These are phyloP conservation scores for Rallus crepitans DNA, from an alignment of 2,797 vertebrate genomes.

Conservation along the genomic window DNA sequence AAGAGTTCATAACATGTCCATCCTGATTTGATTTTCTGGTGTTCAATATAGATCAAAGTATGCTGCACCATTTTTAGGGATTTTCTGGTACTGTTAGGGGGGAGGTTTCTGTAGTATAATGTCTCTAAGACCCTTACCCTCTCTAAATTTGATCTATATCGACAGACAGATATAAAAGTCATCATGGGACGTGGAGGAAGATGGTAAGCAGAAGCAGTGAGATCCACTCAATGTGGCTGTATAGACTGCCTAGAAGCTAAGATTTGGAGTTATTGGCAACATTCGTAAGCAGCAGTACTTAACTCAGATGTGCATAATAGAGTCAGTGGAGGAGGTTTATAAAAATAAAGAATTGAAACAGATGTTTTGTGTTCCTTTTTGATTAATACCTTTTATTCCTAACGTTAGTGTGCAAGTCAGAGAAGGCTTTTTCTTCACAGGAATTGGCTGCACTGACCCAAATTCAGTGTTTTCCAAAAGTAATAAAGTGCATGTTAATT, in stretches of 20 bases:
- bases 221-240: neutral
- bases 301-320: neutral
- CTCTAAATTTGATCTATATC: neutral
- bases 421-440: neutral
- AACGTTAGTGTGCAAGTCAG: neutral
- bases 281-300: neutral
- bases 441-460: neutral
- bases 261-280: neutral
- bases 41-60: neutral
- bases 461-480: neutral
- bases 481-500: neutral
- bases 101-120: neutral
- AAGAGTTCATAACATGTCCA: neutral
- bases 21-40: neutral
- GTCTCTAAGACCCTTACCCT: neutral
- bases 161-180: neutral
- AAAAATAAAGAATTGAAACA: neutral
- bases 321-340: neutral
- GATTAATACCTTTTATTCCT: neutral
- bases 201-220: neutral
- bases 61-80: neutral
- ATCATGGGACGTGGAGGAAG: neutral
- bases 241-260: neutral
- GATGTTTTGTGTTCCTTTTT: neutral
- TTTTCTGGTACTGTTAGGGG: neutral